Evolutionary conservation across 2,797 vertebrate genomes (phyloP).

Genomic region (Bovichtus variegatus): DNA sequence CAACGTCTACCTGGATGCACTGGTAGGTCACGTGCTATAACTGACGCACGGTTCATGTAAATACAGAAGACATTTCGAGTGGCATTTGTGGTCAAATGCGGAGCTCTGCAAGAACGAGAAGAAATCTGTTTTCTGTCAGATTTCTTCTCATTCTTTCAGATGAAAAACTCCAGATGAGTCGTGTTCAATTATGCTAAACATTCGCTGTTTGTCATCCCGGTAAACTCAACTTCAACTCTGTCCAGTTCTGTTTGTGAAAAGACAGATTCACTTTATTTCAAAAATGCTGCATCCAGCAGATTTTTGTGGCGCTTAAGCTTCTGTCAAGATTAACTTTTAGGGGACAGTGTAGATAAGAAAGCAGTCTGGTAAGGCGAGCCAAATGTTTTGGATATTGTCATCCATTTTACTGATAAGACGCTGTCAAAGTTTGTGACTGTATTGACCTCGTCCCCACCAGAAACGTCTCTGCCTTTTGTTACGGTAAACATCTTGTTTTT

Average conservation of each 20-base stretch:
- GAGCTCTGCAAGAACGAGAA: neutral
- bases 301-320: conserved; percentile 22
- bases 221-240: conserved; percentile 44
- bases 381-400: conserved; percentile 57
- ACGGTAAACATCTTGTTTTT: conserved; percentile 3
- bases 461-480: conserved; percentile 52
- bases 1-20: conserved; percentile 96
- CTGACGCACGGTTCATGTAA: neutral
- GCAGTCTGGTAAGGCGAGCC: conserved; percentile 39
- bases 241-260: conserved; percentile 29
- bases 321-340: conserved; percentile 31
- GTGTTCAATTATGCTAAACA: neutral
- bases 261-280: conserved; percentile 1
- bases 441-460: conserved; percentile 27
- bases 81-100: neutral
- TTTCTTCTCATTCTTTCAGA: no score
- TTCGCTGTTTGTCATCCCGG: conserved; percentile 20
- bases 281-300: neutral
- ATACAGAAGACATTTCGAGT: neutral
- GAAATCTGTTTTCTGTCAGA: conserved; percentile 51
- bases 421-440: conserved; percentile 37
- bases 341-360: conserved; percentile 56
- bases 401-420: conserved; percentile 58
- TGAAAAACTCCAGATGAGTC: conserved; percentile 36
- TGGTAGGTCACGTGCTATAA: conserved; percentile 84